Base-by-base conservation (phyloP, 2,797 vertebrate genomes). In the Loris lydekkerianus region DNA sequence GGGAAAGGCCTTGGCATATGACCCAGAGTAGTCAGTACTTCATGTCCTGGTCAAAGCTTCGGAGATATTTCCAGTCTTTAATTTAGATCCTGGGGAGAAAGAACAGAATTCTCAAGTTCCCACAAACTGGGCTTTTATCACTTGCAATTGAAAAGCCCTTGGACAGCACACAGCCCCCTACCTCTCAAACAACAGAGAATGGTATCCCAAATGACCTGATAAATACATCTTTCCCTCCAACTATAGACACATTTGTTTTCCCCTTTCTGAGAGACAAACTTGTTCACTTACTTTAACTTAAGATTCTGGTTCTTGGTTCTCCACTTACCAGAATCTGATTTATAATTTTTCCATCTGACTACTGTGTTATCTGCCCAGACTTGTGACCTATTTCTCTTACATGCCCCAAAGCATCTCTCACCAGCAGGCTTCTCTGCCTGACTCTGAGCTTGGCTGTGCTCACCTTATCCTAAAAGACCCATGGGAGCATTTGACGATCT, bases 291-390 rank as follows among this genome's bases (percentile, higher is more conserved):
- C 65, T 75, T 80, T 40, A 17, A 34, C 14, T 6, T 23, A 88
- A 20, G 17, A 14, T 21, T 25, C 63, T 58, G 49, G 8, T 11
- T 73, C 21, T 18, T n/a, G 46, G 25, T 58, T 63, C 56, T 34
- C 46, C 31, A 15, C 49, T n/a, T 46, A 13, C 27, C 63, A n/a
- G 23, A 56, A 40, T 43, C 21, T 63, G 80, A 37, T 27, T 31
- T 17, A 10, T 0, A 61, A 13, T 27, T 6, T 5, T 56, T 86
- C 72, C 43, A 4, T 3, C 0, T n/a, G 65, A 34, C 10, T 3
- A 7, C 49, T 43, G 7, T 1, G 21, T 43, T 49, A n/a, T 46
- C 5, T 3, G 2, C 3, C 11, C 5, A 1, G 7, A 7, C 29
- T 46, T 49, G 25, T 20, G 34, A 73, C 29, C 25, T 9, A 27